Percentiles rank a stretch among this genome's conserved stretches.
Evolutionary conservation across 1,140 invertebrate genomes (phyloP).

Genomic region (Dinoponera quadriceps): DNA sequence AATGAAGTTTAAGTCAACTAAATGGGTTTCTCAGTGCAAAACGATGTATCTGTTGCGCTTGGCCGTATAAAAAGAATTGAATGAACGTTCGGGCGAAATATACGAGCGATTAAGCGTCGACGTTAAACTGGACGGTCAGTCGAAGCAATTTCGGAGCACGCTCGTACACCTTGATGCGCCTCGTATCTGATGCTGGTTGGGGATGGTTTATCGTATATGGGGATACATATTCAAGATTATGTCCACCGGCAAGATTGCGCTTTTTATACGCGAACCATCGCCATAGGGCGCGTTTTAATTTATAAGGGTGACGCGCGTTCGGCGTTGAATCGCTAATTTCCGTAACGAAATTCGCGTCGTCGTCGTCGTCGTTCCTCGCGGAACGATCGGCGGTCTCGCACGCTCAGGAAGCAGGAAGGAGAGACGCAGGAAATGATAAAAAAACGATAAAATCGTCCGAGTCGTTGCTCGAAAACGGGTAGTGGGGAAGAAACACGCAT

Average conservation of each 20-base stretch:
- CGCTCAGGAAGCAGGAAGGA: conserved; percentile 74
- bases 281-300: conserved; percentile 28
- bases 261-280: conserved; percentile 36
- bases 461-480: conserved; percentile 79
- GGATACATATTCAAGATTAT: conserved; percentile 50
- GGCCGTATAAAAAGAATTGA: too few relatives aligned
- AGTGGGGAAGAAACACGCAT: conserved; percentile 68
- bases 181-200: conserved; percentile 22
- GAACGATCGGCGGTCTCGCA: conserved; percentile 62
- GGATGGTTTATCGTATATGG: conserved; percentile 42
- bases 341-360: conserved; percentile 66
- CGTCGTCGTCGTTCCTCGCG: conserved; percentile 31
- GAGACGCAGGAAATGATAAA: conserved; percentile 75
- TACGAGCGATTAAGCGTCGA: neutral
- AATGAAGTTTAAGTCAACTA: too few relatives aligned
- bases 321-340: conserved; percentile 66
- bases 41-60: too few relatives aligned
- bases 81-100: neutral
- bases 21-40: too few relatives aligned
- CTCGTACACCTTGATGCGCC: neutral
- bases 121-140: neutral
- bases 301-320: conserved; percentile 53
- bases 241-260: conserved; percentile 41
- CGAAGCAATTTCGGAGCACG: too few relatives aligned
- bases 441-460: conserved; percentile 77